These are phyloP conservation scores for Cerceris ruficornis DNA, from an alignment of 2,888 invertebrate genomes.

Conservation along the genomic window DNA sequence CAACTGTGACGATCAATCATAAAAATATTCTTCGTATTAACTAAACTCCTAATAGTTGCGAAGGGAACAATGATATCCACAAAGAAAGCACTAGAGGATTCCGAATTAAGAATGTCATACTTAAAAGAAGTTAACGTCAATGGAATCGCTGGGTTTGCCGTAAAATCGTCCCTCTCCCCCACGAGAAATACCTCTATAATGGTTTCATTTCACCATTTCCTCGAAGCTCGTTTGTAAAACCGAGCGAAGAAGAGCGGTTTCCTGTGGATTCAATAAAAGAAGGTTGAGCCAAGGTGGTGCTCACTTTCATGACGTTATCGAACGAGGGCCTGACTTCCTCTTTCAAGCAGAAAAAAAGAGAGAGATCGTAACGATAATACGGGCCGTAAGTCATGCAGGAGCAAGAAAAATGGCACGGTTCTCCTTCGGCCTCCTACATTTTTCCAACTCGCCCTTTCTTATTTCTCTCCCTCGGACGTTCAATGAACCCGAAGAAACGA, in stretches of 20 bases:
- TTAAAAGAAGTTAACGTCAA: conserved; percentile 27
- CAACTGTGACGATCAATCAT: no score
- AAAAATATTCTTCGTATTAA: no score
- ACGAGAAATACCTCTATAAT: conserved; percentile 19
- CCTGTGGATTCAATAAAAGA: conserved; percentile 65
- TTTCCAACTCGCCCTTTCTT: conserved; percentile 17
- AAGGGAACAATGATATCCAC: background rate
- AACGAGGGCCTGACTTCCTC: conserved; percentile 33
- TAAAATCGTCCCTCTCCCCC: conserved; percentile 21
- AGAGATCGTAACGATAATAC: conserved; percentile 64
- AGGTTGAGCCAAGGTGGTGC: conserved; percentile 47
- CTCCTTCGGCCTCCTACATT: conserved; percentile 37
- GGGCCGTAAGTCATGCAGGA: conserved; percentile 63
- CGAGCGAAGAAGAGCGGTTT: conserved; percentile 53
- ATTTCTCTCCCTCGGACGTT: conserved; percentile 26
- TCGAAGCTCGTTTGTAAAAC: conserved; percentile 54
- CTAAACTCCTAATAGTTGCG: no score
- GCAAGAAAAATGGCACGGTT: conserved; percentile 44
- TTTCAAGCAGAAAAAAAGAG: conserved; percentile 25
- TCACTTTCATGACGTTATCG: conserved; percentile 66
- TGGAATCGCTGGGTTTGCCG: conserved; percentile 35
- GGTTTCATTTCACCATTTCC: conserved; percentile 35
- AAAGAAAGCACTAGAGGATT: background rate
- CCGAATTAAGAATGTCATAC: conserved; percentile 8
- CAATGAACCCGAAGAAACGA: conserved; percentile 54